A percentile compares a stretch with the other conserved stretches of the same genome.
Evolutionary conservation across 2,888 invertebrate genomes (phyloP).

Genomic region (Coenonympha glycerion): DNA sequence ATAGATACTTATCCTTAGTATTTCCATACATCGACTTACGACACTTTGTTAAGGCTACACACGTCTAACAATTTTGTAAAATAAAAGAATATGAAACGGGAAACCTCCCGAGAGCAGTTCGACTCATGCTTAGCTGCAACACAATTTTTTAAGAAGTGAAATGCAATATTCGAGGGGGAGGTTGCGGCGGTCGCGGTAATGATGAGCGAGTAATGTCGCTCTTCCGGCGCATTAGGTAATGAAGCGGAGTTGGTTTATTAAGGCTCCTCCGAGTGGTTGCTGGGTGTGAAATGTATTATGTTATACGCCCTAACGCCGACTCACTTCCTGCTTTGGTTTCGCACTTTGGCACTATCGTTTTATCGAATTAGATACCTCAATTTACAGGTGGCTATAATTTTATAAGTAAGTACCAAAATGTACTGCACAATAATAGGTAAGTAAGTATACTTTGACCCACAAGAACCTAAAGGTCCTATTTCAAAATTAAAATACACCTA

Average conservation of each 20-base stretch:
- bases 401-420: too few relatives aligned
- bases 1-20: too few relatives aligned
- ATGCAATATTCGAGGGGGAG: constrained; percentile 61
- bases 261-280: constrained; percentile 45
- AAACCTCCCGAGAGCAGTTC: not conserved
- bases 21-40: too few relatives aligned
- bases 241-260: constrained; percentile 71
- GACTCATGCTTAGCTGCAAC: constrained; percentile 13
- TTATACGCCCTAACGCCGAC: constrained; percentile 44
- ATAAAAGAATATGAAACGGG: not conserved
- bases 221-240: constrained; percentile 72
- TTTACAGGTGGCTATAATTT: too few relatives aligned
- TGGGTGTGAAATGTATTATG: constrained; percentile 62
- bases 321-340: constrained; percentile 39
- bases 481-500: too few relatives aligned
- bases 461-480: too few relatives aligned
- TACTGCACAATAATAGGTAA: too few relatives aligned
- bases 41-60: too few relatives aligned
- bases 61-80: too few relatives aligned
- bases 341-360: not conserved
- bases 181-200: constrained; percentile 67
- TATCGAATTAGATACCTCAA: too few relatives aligned
- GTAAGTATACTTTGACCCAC: too few relatives aligned
- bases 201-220: constrained; percentile 66
- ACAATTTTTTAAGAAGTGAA: constrained; percentile 53